Conservation (phyloP, 2,888 invertebrate genomes). For the Hoplodrina blanda region DNA sequence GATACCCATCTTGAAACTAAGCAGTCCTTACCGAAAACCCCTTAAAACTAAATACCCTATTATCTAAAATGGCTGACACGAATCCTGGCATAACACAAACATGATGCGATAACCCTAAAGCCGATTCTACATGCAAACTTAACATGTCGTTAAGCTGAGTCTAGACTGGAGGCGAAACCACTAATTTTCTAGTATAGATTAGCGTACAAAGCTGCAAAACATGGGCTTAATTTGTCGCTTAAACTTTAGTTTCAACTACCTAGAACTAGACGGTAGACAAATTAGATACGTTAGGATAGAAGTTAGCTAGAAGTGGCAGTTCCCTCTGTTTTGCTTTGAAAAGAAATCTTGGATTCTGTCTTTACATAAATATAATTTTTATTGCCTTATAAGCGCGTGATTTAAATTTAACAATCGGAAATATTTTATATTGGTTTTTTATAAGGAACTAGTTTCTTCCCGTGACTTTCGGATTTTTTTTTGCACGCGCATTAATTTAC, state of each 20-base stretch:
- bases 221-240: constrained; percentile 78
- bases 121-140: constrained; percentile 35
- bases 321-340: background rate
- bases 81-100: constrained; percentile 22
- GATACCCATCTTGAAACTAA: constrained; percentile 5
- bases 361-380: too few species aligned
- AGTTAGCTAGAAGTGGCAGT: constrained; percentile 52
- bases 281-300: constrained; percentile 69
- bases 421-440: too few species aligned
- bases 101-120: constrained; percentile 34
- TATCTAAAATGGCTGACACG: constrained; percentile 33
- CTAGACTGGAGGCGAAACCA: constrained; percentile 58
- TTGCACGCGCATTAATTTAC: too few species aligned
- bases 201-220: constrained; percentile 75
- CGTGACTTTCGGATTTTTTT: too few species aligned
- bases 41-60: constrained; percentile 23
- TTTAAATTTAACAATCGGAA: too few species aligned
- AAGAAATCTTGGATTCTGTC: too few species aligned
- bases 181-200: constrained; percentile 73
- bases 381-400: too few species aligned
- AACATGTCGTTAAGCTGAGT: constrained; percentile 46
- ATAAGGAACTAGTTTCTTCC: too few species aligned
- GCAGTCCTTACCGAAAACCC: background rate
- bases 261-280: constrained; percentile 76
- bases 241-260: constrained; percentile 72